These are phyloP conservation scores for Mystacides longicornis DNA, from an alignment of 2,888 invertebrate species.

Conservation along the genomic window DNA sequence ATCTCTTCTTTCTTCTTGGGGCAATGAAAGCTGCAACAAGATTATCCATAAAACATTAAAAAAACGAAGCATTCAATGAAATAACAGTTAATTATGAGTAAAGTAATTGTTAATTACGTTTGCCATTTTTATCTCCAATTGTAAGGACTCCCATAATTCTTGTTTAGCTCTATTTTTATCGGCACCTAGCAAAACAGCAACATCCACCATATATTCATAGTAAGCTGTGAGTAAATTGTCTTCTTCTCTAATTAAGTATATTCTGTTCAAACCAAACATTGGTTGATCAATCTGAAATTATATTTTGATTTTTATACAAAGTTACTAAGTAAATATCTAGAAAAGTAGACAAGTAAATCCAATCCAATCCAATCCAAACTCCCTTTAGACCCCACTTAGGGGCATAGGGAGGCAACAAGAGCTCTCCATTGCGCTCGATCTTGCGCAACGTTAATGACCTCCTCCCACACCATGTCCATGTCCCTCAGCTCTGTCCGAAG, in stretches of 20 bases:
- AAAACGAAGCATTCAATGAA: neutral
- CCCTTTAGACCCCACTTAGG: neutral
- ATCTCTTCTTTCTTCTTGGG: conserved; percentile 25
- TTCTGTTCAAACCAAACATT: conserved; percentile 25
- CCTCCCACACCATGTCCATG: too few relatives aligned
- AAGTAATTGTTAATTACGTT: conserved; percentile 10
- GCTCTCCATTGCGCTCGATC: too few relatives aligned
- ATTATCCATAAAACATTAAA: neutral
- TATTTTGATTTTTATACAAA: neutral
- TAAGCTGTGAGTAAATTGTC: conserved; percentile 27
- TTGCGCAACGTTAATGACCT: too few relatives aligned
- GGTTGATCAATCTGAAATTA: conserved; percentile 27
- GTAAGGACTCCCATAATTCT: conserved; percentile 28
- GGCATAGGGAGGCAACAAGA: neutral
- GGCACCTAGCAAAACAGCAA: conserved; percentile 29
- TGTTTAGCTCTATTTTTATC: conserved; percentile 24
- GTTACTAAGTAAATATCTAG: neutral
- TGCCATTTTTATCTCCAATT: conserved; percentile 29
- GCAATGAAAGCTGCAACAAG: conserved; percentile 29
- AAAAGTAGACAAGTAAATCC: neutral
- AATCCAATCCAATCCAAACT: neutral
- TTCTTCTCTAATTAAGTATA: conserved; percentile 26
- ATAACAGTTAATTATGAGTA: neutral
- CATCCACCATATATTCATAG: conserved; percentile 29
- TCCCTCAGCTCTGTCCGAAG: too few relatives aligned